A percentile compares a stretch with the other conserved stretches of the same genome.
Evolutionary conservation across 2,888 invertebrate genomes (phyloP).

Genomic region (Anticlea derivata): DNA sequence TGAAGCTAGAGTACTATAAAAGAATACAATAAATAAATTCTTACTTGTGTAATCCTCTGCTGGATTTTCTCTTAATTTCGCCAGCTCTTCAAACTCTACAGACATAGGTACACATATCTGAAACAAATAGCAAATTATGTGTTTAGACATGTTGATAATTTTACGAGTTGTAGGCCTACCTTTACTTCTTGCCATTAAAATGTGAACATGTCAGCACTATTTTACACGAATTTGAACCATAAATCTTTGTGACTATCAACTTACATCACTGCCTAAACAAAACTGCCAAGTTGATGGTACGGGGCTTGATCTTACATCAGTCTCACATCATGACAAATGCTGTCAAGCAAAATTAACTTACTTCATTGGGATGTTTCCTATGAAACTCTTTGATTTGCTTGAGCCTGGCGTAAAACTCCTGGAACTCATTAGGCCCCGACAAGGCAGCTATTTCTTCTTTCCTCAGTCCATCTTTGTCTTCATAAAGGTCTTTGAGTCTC

Average conservation of each 20-base stretch:
- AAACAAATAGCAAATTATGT: slow-evolving; percentile 6
- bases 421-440: slow-evolving; percentile 99
- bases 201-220: no score
- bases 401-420: slow-evolving; percentile 97
- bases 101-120: slow-evolving; percentile 97
- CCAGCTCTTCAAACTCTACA: slow-evolving; percentile 97
- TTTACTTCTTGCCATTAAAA: no score
- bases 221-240: no score
- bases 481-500: slow-evolving; percentile 95
- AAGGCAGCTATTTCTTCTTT: slow-evolving; percentile 97
- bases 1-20: no score
- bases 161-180: no score
- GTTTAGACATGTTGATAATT: no score
- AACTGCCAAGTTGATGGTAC: no score
- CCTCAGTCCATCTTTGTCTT: slow-evolving; percentile 97
- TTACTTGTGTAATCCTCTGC: slow-evolving; percentile 91
- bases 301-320: no score
- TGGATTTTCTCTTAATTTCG: slow-evolving; percentile 94
- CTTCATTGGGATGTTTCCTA: slow-evolving; percentile 97
- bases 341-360: slow-evolving; percentile 49
- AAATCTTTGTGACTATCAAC: no score
- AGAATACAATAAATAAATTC: slow-evolving; percentile 38
- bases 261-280: no score
- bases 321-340: neutral
- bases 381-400: slow-evolving; percentile 99